Conservation (phyloP, 1,140 invertebrate species). For the Pseudomyrmex sp. region DNA sequence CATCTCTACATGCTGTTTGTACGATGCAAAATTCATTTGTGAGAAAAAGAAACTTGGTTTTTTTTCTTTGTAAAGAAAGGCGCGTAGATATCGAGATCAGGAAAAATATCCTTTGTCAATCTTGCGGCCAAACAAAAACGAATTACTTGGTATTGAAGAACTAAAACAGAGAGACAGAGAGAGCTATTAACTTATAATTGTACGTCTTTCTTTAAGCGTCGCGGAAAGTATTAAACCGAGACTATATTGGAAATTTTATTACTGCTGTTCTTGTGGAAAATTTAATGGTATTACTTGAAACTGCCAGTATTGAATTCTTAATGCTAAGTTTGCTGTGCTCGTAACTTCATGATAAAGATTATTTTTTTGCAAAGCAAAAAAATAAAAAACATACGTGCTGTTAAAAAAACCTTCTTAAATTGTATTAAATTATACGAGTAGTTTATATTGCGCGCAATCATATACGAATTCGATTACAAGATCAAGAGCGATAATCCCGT, state of each 20-base stretch:
- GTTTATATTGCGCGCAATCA: background rate
- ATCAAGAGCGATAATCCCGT: constrained; percentile 4
- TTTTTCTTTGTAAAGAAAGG: background rate
- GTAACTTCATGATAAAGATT: background rate
- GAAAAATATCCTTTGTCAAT: background rate
- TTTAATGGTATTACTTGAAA: constrained; percentile 29
- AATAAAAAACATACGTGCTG: too few relatives aligned
- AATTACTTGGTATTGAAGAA: constrained; percentile 21
- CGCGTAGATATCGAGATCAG: background rate
- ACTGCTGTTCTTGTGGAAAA: constrained; percentile 18
- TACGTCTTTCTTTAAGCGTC: constrained; percentile 24
- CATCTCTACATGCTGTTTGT: background rate
- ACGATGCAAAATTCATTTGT: constrained; percentile 25
- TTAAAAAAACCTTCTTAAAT: background rate
- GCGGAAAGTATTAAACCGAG: constrained; percentile 28
- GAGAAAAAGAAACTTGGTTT: background rate
- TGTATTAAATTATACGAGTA: background rate
- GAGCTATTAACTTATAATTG: constrained; percentile 29
- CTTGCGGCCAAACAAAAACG: background rate
- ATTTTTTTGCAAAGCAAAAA: background rate
- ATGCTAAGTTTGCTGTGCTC: background rate
- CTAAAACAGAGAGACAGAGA: background rate
- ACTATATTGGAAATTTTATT: constrained; percentile 45
- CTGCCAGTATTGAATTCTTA: constrained; percentile 16
- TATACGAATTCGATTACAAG: background rate